Conservation (phyloP, 1,140 invertebrate genomes). For the Venturia canescens region DNA sequence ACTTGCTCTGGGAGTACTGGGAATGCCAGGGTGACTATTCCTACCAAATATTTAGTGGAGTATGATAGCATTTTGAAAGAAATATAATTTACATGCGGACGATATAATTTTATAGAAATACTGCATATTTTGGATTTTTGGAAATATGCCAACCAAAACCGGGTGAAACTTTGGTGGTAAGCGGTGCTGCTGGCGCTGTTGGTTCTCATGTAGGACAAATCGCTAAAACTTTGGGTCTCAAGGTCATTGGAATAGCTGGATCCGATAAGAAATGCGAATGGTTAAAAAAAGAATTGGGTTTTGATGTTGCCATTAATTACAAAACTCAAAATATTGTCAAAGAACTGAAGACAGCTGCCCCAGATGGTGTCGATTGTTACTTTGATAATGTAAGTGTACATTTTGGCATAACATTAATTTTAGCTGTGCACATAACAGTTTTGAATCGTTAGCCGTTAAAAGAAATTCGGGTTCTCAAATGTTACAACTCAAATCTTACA, state of each 20-base stretch:
- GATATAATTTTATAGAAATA: conserved; percentile 77
- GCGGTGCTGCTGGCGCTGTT: conserved; percentile 82
- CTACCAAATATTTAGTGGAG: no score
- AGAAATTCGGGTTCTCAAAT: no score
- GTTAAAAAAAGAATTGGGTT: conserved; percentile 81
- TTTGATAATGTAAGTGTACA: conserved; percentile 83
- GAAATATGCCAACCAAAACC: conserved; percentile 82
- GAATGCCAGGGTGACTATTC: conserved; percentile 81
- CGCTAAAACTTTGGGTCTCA: conserved; percentile 82
- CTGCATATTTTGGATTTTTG: conserved; percentile 85
- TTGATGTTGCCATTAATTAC: conserved; percentile 85
- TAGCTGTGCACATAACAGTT: no score
- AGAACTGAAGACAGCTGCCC: conserved; percentile 80
- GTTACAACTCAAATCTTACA: no score
- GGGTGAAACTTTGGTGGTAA: conserved; percentile 84
- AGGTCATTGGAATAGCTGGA: conserved; percentile 85
- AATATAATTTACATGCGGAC: no score
- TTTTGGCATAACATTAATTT: no score
- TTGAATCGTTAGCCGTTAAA: no score
- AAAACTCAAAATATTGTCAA: conserved; percentile 79
- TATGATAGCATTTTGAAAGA: no score
- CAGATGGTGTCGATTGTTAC: conserved; percentile 84
- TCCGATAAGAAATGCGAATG: conserved; percentile 84
- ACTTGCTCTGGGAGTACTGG: conserved; percentile 79
- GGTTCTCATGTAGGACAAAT: conserved; percentile 86